Conservation (phyloP, 2,888 invertebrate genomes). For the Dendrolimus houi region DNA sequence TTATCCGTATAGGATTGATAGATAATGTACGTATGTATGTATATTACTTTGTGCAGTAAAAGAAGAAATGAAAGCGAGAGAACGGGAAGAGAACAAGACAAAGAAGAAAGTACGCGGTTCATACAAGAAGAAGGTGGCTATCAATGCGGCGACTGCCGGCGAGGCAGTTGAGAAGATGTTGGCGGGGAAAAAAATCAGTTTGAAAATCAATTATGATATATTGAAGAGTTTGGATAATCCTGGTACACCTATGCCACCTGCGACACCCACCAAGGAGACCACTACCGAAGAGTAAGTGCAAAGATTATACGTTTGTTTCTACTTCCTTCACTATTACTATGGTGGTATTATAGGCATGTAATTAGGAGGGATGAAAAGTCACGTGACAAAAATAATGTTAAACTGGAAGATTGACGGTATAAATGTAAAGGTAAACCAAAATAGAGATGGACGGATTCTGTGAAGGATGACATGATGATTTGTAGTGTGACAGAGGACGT, state of each 20-base stretch:
- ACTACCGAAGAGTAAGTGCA: constrained; percentile 21
- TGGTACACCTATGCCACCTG: constrained; percentile 31
- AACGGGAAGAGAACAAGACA: constrained; percentile 91
- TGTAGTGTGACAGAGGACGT: too few species aligned
- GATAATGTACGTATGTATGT: too few species aligned
- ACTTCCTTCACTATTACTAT: too few species aligned
- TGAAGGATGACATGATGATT: too few species aligned
- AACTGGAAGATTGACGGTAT: too few species aligned
- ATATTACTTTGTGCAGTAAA: constrained; percentile 74
- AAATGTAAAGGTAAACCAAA: too few species aligned
- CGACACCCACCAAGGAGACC: constrained; percentile 18
- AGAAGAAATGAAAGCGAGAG: constrained; percentile 86
- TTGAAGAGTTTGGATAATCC: constrained; percentile 84
- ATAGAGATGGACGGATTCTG: too few species aligned
- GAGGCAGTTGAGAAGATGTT: constrained; percentile 98
- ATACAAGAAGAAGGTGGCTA: constrained; percentile 76
- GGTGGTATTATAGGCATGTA: too few species aligned
- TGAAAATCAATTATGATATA: constrained; percentile 98
- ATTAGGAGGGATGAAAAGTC: too few species aligned
- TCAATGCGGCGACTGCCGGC: constrained; percentile 82
- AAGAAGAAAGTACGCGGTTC: constrained; percentile 85
- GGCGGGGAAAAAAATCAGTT: constrained; percentile 94
- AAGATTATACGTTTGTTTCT: too few species aligned
- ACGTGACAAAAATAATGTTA: too few species aligned
- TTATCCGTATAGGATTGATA: too few species aligned